A percentile compares a stretch with the other conserved stretches of the same genome.
Conservation (phyloP, 2,113 vertebrate genomes). For the Lamprotornis superbus region DNA sequence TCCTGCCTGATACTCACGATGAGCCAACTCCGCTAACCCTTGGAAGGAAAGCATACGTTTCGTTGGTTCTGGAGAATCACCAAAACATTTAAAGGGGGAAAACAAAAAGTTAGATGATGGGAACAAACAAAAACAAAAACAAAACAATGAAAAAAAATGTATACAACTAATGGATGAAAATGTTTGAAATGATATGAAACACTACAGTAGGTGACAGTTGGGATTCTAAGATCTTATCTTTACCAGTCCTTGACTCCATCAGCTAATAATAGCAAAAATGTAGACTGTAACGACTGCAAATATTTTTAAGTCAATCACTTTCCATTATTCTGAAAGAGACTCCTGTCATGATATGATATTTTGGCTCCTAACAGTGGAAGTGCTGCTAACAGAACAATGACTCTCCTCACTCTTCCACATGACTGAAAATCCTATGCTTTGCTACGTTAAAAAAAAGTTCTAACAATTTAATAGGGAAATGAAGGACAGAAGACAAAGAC, state of each 20-base stretch:
- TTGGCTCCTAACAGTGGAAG: neutral
- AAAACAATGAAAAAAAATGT: conserved; percentile 66
- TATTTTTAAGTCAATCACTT: neutral
- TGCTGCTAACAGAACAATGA: neutral
- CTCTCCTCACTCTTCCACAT: neutral
- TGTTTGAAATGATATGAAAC: conserved; percentile 54
- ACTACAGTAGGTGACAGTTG: neutral
- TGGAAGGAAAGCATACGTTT: conserved; percentile 99
- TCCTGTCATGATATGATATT: neutral
- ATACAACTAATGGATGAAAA: conserved; percentile 70
- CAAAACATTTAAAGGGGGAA: conserved; percentile 90
- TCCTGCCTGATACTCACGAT: conserved; percentile 98
- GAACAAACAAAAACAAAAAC: conserved; percentile 67
- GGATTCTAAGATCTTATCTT: neutral
- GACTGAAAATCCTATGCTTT: neutral
- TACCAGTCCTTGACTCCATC: neutral
- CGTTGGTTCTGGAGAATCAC: conserved; percentile 96
- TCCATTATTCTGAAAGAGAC: neutral
- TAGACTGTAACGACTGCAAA: neutral
- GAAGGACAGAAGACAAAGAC: neutral
- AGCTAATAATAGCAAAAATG: neutral
- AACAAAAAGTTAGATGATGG: conserved; percentile 95
- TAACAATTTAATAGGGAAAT: neutral
- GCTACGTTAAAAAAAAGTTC: neutral
- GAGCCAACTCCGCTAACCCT: conserved; percentile 99